Conservation (phyloP, 2,888 invertebrate species). For the Acronicta alni region DNA sequence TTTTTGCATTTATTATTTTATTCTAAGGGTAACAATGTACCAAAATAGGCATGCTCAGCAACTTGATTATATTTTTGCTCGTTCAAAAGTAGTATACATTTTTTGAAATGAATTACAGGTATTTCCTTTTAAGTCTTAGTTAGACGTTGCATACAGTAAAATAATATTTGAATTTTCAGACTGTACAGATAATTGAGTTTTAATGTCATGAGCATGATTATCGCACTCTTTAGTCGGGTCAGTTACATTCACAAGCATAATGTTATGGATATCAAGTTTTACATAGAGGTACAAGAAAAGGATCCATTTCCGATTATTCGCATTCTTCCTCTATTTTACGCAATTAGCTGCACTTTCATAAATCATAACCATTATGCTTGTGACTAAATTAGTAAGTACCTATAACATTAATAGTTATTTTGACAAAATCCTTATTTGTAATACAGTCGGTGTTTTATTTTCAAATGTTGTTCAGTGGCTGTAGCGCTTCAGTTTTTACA, state of each 20-base stretch:
- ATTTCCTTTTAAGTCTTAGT: slow-evolving; percentile 39
- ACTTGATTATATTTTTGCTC: slow-evolving; percentile 32
- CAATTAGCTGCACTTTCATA: slow-evolving; percentile 13
- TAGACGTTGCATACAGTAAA: slow-evolving; percentile 27
- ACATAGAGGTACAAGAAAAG: no score
- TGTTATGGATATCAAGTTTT: slow-evolving; percentile 11
- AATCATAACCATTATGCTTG: slow-evolving; percentile 48
- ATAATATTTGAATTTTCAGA: slow-evolving; percentile 19
- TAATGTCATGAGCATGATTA: slow-evolving; percentile 53
- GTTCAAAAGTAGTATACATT: slow-evolving; percentile 28
- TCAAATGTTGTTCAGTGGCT: slow-evolving; percentile 58
- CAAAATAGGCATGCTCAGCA: slow-evolving; percentile 52
- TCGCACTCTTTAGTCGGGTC: slow-evolving; percentile 46
- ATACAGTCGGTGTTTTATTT: slow-evolving; percentile 57
- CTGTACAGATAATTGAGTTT: slow-evolving; percentile 30
- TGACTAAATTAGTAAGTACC: slow-evolving; percentile 47
- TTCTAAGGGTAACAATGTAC: slow-evolving; percentile 27
- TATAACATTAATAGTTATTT: slow-evolving; percentile 44
- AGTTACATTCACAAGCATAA: slow-evolving; percentile 43
- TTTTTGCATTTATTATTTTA: slow-evolving; percentile 38
- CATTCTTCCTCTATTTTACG: background rate
- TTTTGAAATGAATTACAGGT: slow-evolving; percentile 18
- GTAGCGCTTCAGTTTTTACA: slow-evolving; percentile 54
- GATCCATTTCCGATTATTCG: background rate
- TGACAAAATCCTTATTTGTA: slow-evolving; percentile 41